Conservation (phyloP, 2,113 vertebrate species). For the Tragelaphus strepsiceros region DNA sequence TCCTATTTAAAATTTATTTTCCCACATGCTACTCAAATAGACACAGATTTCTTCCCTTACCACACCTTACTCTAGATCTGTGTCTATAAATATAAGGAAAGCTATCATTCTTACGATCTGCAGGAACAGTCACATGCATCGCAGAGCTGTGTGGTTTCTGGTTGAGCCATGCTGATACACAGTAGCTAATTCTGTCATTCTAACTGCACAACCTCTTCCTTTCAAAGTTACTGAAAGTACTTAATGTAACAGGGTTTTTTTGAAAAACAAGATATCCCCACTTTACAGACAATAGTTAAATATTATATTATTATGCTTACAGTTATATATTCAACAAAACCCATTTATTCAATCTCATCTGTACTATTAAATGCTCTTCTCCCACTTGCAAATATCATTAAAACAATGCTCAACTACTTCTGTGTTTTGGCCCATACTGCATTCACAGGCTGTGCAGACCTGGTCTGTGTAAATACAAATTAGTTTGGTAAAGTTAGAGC, state of each 20-base stretch:
- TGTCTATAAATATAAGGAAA: not conserved
- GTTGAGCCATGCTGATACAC: not conserved
- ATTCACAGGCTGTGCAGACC: not conserved
- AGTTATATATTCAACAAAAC: not conserved
- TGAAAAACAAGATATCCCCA: not conserved
- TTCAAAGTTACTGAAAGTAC: not conserved
- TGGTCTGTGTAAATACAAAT: not conserved
- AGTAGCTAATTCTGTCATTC: not conserved
- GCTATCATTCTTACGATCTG: rapidly evolving
- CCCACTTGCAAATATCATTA: not conserved
- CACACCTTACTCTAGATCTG: too few relatives aligned
- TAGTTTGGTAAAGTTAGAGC: not conserved
- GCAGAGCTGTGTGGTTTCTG: not conserved
- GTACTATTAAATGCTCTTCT: not conserved
- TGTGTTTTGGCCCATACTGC: too few relatives aligned
- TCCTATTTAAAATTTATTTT: not conserved
- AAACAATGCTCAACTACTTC: not conserved
- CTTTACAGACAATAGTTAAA: not conserved
- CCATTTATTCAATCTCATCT: too few relatives aligned
- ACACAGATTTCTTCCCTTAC: not conserved
- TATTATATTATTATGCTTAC: not conserved
- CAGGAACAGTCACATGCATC: too few relatives aligned
- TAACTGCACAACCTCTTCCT: not conserved
- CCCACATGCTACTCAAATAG: not conserved
- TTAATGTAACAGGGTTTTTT: not conserved